Base-by-base conservation (phyloP, 1,140 invertebrate species). In the Oncopeltus fasciatus region DNA sequence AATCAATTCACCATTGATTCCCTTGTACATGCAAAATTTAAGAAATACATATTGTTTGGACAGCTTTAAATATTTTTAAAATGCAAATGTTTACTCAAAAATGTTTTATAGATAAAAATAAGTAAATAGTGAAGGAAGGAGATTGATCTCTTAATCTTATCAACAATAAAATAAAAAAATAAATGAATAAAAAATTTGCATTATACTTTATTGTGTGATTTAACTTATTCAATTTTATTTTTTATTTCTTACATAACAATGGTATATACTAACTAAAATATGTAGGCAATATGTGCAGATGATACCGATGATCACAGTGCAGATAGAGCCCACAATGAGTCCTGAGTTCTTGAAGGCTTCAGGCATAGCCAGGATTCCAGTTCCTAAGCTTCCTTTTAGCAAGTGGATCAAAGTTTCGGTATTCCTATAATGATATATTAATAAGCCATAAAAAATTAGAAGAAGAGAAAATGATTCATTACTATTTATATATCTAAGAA, bases 331-430 rank as follows among this genome's bases (percentile, higher is more conserved):
- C 64, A 83, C 70, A 5, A 68, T 57, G 14, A 88, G 74, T 14
- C 87, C 87, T 24, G 85, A 77, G 71, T 86, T 79, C 18, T 78
- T 78, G 66, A 88, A 83, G 14, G 86, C 86, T 68, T 83, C 78
- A 49, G 86, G 86, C 83, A 89, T 87, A n/a, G 87, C 87, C 65
- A 90, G 72, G 27, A 90, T 85, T 1, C 87, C 87, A 0, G 87
- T 88, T 14, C 87, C 87, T 60, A 90, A 73, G 59, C 86, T 87
- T 60, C 82, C 83, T 67, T 86, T 86, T 20, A 87, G 70, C 47
- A 86, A 72, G 64, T 86, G 83, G 20, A 85, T 77, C 65, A 86
- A 73, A 0, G 83, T 85, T 68, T 84, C 81, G 29, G 71, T 70
- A 69, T 85, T 83, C 28, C 82, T 84, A 66, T 12, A 71, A 46